phyloP scores from a whole-genome alignment of 2,113 vertebrate species.

The Urocynchramus pylzowi region DNA sequence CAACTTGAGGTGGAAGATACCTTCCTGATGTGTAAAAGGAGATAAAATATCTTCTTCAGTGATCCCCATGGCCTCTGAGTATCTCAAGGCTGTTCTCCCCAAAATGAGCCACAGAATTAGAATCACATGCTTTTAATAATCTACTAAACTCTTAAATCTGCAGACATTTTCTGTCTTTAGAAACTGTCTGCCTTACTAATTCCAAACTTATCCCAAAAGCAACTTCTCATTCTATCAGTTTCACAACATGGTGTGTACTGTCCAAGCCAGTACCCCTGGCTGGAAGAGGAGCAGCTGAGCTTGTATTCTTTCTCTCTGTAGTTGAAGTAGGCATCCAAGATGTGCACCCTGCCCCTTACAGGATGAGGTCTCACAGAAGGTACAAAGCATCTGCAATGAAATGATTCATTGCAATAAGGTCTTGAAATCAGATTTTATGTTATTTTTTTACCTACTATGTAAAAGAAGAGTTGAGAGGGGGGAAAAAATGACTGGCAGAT shows the following conservation, averaged over 20 bases:
- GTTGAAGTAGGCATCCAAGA: not conserved
- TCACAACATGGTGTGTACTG: not conserved
- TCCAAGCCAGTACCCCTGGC: not conserved
- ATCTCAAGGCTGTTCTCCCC: not conserved
- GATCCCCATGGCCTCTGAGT: not conserved
- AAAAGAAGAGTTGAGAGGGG: not conserved
- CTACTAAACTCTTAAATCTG: not conserved
- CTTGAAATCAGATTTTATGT: constrained; percentile 13
- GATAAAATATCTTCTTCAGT: not conserved
- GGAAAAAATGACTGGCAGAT: constrained; percentile 50
- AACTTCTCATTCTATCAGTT: not conserved
- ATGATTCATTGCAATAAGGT: not conserved
- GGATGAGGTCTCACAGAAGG: not conserved
- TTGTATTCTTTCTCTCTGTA: not conserved
- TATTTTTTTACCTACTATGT: constrained; percentile 5
- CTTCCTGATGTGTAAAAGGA: not conserved
- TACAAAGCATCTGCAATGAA: constrained; percentile 19
- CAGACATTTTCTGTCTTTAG: not conserved
- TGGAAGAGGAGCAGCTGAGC: not conserved
- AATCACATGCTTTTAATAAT: not conserved
- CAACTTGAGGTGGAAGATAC: not conserved
- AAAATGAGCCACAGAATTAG: not conserved
- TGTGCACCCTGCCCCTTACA: not conserved
- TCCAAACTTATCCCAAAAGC: not conserved
- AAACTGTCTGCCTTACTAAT: not conserved